These are phyloP conservation scores for Flabesymbios commensalis DNA, from an alignment of 2,888 invertebrate species.

Conservation along the genomic window DNA sequence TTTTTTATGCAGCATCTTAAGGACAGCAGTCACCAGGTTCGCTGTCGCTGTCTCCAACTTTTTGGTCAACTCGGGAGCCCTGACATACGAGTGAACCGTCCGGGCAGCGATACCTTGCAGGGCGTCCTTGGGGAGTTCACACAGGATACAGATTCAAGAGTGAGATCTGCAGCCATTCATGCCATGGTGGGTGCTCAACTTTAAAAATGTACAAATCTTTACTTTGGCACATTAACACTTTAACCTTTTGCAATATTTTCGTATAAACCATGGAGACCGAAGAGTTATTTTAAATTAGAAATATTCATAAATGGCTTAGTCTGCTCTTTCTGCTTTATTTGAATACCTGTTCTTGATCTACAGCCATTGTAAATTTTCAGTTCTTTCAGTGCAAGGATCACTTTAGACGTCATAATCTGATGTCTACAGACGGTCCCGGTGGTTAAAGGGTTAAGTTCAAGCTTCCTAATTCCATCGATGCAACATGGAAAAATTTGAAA, in stretches of 20 bases:
- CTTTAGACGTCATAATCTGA: no score
- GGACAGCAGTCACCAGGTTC: constrained; percentile 71
- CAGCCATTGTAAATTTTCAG: constrained; percentile 1
- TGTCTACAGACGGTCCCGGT: no score
- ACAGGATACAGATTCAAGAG: constrained; percentile 84
- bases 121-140: constrained; percentile 83
- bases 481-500: no score
- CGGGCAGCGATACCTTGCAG: constrained; percentile 68
- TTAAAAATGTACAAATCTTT: no score
- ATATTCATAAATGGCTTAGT: not conserved
- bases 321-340: no score
- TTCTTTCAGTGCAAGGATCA: not conserved
- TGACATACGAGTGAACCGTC: constrained; percentile 52
- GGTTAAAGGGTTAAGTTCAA: no score
- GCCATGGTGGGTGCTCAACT: constrained; percentile 73
- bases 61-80: constrained; percentile 69
- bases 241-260: no score
- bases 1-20: constrained; percentile 42
- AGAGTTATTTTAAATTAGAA: no score
- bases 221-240: no score
- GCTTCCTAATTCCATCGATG: no score
- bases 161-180: constrained; percentile 84
- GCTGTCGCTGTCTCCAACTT: constrained; percentile 78
- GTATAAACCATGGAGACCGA: no score
- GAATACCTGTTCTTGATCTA: no score